Evolutionary conservation across 2,113 vertebrate genomes (phyloP).

Genomic region (Nycticorax nycticorax): DNA sequence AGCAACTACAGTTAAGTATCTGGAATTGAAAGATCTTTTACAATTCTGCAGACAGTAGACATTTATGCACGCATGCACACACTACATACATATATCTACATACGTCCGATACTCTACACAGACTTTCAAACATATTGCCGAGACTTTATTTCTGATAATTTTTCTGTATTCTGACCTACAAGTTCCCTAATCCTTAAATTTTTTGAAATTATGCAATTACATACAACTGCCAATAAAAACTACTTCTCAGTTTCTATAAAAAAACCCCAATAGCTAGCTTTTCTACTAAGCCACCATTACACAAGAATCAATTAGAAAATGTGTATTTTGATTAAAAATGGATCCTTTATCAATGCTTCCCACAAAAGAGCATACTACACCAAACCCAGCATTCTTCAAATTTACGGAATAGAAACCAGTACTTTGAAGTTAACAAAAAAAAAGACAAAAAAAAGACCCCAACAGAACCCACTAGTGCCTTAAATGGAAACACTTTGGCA

Average conservation of each 20-base stretch:
- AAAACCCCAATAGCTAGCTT: neutral
- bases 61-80: fast-evolving
- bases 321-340: neutral
- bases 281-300: neutral
- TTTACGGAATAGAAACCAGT: neutral
- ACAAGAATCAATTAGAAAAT: neutral
- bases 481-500: neutral
- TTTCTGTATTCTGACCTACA: neutral
- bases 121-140: neutral
- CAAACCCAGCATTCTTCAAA: neutral
- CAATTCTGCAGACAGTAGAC: neutral
- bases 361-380: neutral
- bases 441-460: neutral
- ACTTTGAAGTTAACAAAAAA: neutral
- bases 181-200: neutral
- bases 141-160: neutral
- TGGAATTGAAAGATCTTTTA: neutral
- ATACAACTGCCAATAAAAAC: neutral
- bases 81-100: fast-evolving
- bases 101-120: neutral
- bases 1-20: neutral
- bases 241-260: neutral
- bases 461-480: neutral
- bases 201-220: neutral
- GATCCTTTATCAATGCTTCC: neutral